These are phyloP conservation scores for Patella caerulea DNA, from an alignment of 2,888 invertebrate genomes.

Conservation along the genomic window DNA sequence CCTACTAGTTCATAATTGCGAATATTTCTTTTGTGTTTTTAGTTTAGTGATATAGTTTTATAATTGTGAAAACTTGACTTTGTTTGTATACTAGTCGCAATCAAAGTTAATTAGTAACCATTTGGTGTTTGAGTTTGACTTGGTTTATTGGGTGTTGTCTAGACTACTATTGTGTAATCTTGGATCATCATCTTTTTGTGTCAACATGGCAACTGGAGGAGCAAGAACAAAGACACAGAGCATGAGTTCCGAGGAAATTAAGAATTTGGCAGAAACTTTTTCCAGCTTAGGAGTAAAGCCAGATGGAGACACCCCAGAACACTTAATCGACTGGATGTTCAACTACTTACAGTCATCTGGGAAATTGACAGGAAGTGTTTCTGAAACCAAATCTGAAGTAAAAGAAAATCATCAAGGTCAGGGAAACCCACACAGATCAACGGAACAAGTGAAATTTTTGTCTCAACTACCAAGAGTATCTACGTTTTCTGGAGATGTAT, in stretches of 20 bases:
- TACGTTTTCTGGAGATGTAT: neutral
- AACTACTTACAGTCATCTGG: neutral
- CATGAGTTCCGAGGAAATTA: neutral
- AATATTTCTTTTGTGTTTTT: no score
- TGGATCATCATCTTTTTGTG: no score
- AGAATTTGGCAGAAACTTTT: neutral
- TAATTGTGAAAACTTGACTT: neutral
- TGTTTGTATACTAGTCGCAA: constrained; percentile 1
- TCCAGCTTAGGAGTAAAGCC: neutral
- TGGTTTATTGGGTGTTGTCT: no score
- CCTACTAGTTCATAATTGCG: no score
- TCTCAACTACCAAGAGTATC: neutral
- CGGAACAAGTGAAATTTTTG: neutral
- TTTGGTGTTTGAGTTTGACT: no score
- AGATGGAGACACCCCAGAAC: neutral
- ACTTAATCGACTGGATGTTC: neutral
- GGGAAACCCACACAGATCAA: neutral
- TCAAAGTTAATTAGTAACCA: neutral
- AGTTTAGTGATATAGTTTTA: no score
- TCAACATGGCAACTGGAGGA: no score
- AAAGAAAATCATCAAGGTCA: neutral
- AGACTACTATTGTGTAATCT: no score
- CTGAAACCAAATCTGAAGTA: neutral
- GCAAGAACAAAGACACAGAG: no score
- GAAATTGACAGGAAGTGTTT: neutral